Conservation (phyloP, 2,888 invertebrate genomes). For the Xanthia togata region DNA sequence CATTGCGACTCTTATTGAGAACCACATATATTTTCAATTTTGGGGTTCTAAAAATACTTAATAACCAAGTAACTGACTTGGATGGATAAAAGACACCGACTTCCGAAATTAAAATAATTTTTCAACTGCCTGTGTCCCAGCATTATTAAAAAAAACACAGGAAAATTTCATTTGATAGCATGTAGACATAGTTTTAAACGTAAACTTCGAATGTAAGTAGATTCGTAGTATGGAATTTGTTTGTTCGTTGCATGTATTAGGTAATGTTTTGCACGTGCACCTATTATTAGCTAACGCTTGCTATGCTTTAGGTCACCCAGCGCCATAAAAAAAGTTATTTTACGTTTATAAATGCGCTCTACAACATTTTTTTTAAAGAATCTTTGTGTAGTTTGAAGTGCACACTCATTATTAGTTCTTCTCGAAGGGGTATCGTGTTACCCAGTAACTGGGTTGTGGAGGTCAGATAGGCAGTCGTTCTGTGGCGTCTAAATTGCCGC, state of each 20-base stretch:
- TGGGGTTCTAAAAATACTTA: too few relatives aligned
- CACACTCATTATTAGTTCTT: background rate
- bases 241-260: background rate
- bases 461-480: background rate
- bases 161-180: too few relatives aligned
- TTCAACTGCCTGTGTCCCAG: too few relatives aligned
- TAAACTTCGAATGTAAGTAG: background rate
- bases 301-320: background rate
- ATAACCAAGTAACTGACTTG: too few relatives aligned
- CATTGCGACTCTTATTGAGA: background rate
- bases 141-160: too few relatives aligned
- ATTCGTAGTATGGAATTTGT: background rate
- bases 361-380: background rate
- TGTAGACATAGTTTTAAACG: too few relatives aligned
- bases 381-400: background rate
- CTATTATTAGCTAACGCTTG: background rate
- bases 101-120: too few relatives aligned
- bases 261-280: background rate
- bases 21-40: background rate
- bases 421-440: background rate
- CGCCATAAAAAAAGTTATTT: background rate
- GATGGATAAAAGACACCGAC: too few relatives aligned
- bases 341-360: rapidly evolving
- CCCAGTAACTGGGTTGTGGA: background rate
- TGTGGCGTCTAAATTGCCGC: too few relatives aligned